These are phyloP conservation scores for Steinernema khuongi DNA, from an alignment of 1,140 invertebrate genomes.

Conservation along the genomic window DNA sequence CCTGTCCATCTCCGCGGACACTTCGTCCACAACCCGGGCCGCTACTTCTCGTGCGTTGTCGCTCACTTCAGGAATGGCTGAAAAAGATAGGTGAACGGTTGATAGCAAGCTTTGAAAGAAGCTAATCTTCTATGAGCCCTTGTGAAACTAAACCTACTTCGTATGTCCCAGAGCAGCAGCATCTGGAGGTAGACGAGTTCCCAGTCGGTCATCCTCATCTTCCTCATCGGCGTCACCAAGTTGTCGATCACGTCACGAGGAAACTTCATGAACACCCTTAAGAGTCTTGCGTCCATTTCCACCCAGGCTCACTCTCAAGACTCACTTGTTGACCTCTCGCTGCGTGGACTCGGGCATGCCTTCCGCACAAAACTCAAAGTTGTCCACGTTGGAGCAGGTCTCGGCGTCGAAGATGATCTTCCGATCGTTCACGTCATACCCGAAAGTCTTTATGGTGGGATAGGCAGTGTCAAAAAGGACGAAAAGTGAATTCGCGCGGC, in stretches of 20 bases:
- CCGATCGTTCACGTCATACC: background rate
- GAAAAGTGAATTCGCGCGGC: background rate
- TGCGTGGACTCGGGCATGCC: background rate
- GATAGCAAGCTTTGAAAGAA: too few relatives aligned
- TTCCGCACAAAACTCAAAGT: background rate
- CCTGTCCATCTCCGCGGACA: too few relatives aligned
- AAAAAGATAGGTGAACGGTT: too few relatives aligned
- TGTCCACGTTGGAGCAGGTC: background rate
- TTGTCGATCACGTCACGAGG: background rate
- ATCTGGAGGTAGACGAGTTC: background rate
- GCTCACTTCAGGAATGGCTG: too few relatives aligned
- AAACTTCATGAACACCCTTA: background rate
- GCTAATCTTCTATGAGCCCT: too few relatives aligned
- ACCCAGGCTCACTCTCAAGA: background rate
- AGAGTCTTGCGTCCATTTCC: background rate
- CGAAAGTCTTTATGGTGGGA: background rate
- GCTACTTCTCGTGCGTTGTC: too few relatives aligned
- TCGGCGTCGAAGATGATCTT: background rate
- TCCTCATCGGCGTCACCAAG: background rate
- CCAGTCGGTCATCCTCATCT: background rate
- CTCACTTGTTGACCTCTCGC: conserved; percentile 3
- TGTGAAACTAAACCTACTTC: too few relatives aligned
- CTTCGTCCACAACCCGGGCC: too few relatives aligned
- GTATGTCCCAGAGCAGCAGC: background rate
- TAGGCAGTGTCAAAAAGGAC: background rate